Base-by-base conservation (phyloP, 2,113 vertebrate genomes). In the Myrmecobius fasciatus region DNA sequence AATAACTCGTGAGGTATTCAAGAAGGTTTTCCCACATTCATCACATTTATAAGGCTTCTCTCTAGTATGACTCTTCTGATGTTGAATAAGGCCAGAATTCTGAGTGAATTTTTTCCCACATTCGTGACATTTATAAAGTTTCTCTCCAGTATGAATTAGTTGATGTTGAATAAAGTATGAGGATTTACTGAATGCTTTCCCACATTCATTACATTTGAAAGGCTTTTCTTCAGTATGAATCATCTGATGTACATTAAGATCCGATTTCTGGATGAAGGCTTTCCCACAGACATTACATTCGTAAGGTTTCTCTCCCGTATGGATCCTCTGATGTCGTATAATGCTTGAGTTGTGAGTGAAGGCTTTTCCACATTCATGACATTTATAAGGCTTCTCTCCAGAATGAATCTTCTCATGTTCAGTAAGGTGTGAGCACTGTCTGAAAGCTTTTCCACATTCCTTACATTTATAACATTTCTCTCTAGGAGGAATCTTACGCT, bases 41-140 rank as follows among this genome's bases (percentile, higher is more conserved):
- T 94, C 94, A 89, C 98, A 98, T 75, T 96, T 92, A 93, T 97
- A 98, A 14, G 98, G 98, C 52, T 98, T 98, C 93, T 98, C 98
- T 51, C 97, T 98, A 2, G 96, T 97, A 91, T 98, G 98, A 88
- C 96, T 97, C 53, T 97, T 97, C 3, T 98, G 98, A 96, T 98
- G 98, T n/a, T 97, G 97, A 0, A 96, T 96, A 11, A 98, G 93
- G 91, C 91, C 96, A 14, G 98, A 98, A 1, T 97, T 97, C 60
- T 96, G 94, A 94, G 83, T 96, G 83, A 98, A 98, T 54, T 96
- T 91, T 91, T 98, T 98, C 36, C 96, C 97, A 53, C 98, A 98
- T 94, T 97, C 96, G 51, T 97, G 95, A 92, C 98, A 98, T 75
- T 95, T 97, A 94, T 98, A 98, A 14, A 97, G 97, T 93, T 98